These are phyloP conservation scores for Knipowitschia caucasica DNA, from an alignment of 2,797 vertebrate genomes.

Conservation along the genomic window DNA sequence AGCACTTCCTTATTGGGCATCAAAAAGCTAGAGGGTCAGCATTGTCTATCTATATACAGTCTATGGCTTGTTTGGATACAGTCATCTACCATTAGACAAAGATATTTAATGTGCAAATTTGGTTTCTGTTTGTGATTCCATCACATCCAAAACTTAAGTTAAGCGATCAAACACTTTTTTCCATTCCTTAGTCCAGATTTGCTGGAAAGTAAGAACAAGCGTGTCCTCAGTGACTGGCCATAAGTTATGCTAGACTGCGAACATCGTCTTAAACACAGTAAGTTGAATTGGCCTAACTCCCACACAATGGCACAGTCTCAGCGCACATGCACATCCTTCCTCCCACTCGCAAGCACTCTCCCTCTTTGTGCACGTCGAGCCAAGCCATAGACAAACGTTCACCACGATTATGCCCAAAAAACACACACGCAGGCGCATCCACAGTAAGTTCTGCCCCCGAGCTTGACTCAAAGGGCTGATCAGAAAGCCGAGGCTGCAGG, in stretches of 20 bases:
- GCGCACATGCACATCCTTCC: slow-evolving; percentile 60
- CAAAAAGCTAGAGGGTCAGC: no score
- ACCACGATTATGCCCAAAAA: slow-evolving; percentile 23
- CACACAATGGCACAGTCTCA: slow-evolving; percentile 66
- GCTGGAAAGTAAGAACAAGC: slow-evolving; percentile 23
- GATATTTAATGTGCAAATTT: no score
- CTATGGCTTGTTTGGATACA: no score
- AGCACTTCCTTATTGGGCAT: no score
- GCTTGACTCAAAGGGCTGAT: slow-evolving; percentile 63
- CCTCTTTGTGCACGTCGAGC: slow-evolving; percentile 41
- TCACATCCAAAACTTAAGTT: not conserved
- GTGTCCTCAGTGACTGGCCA: slow-evolving; percentile 60
- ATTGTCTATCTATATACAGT: no score
- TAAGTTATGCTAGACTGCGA: slow-evolving; percentile 61
- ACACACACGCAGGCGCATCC: slow-evolving; percentile 9
- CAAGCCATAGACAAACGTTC: slow-evolving; percentile 41
- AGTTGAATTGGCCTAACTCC: slow-evolving; percentile 65
- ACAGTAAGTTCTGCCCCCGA: slow-evolving; percentile 43
- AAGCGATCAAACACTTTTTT: not conserved
- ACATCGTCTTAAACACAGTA: slow-evolving; percentile 61
- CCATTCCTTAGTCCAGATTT: not conserved
- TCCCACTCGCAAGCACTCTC: slow-evolving; percentile 64
- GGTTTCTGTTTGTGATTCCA: not conserved
- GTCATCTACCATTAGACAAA: no score
- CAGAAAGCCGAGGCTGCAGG: slow-evolving; percentile 53